A percentile compares a stretch with the other conserved stretches of the same genome.
Conservation (phyloP, 2,113 vertebrate species). For the Ptilonorhynchus violaceus region DNA sequence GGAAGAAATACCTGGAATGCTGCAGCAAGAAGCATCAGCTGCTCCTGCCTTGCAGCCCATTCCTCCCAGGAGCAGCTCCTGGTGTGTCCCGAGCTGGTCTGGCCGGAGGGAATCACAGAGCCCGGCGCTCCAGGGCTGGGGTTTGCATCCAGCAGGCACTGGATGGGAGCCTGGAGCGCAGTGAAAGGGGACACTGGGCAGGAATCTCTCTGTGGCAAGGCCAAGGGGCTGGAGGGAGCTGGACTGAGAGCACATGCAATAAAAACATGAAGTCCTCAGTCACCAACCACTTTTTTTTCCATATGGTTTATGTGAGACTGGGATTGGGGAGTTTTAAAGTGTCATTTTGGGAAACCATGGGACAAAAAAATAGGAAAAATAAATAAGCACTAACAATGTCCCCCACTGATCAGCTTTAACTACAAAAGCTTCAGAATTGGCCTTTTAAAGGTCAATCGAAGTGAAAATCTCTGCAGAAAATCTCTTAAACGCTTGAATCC, state of each 20-base stretch:
- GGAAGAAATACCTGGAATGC: not conserved
- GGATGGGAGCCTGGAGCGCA: no score
- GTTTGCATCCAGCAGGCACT: not conserved
- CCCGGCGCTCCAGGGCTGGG: not conserved
- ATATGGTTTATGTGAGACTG: not conserved
- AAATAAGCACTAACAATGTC: not conserved
- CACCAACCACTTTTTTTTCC: not conserved
- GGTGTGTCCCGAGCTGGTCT: not conserved
- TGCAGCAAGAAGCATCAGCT: not conserved
- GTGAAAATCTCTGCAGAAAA: conserved; percentile 21
- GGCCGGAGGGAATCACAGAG: not conserved
- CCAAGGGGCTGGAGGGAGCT: not conserved
- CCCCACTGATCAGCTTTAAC: not conserved
- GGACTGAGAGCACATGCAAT: accelerated
- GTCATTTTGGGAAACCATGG: not conserved
- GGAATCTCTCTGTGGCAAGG: not conserved
- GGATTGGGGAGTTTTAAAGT: not conserved
- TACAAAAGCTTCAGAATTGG: not conserved
- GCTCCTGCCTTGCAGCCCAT: not conserved
- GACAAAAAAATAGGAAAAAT: not conserved
- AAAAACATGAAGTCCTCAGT: not conserved
- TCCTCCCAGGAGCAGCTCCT: not conserved
- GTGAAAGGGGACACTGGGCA: not conserved
- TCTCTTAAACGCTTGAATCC: conserved; percentile 13
- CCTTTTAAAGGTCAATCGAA: conserved; percentile 11